Percentiles rank a stretch among this genome's conserved stretches.
These are phyloP conservation scores for Monochamus alternatus DNA, from an alignment of 2,888 invertebrate genomes.

Conservation along the genomic window DNA sequence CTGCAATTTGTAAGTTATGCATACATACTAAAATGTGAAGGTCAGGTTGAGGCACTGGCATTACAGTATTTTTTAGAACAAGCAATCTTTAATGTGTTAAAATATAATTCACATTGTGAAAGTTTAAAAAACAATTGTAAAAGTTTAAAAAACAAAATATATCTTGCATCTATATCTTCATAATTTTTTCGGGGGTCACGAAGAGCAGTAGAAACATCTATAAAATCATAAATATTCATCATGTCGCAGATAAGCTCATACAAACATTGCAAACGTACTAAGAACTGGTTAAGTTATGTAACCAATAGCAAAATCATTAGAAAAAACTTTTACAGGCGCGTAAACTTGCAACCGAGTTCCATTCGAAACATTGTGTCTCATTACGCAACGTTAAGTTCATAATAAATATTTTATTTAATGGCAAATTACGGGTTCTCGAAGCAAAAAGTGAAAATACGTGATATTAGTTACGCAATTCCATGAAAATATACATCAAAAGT, in stretches of 20 bases:
- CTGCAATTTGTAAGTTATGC: too few species aligned
- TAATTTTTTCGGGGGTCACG: too few species aligned
- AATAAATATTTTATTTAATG: conserved; percentile 4
- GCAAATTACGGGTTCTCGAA: neutral
- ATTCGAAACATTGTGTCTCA: neutral
- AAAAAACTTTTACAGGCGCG: neutral
- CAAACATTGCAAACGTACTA: neutral
- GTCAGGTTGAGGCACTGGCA: too few species aligned
- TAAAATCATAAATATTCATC: neutral
- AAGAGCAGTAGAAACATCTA: too few species aligned
- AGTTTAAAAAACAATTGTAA: too few species aligned
- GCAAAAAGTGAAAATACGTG: conserved; percentile 21
- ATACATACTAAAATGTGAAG: too few species aligned
- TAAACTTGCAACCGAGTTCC: neutral
- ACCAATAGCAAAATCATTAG: neutral
- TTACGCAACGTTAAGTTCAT: neutral
- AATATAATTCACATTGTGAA: too few species aligned
- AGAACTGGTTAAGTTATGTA: neutral
- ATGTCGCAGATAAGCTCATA: neutral
- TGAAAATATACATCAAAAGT: conserved; percentile 4
- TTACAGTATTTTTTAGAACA: too few species aligned
- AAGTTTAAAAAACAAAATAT: too few species aligned
- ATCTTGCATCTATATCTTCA: too few species aligned
- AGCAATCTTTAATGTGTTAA: too few species aligned
- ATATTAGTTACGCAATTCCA: neutral